phyloP scores from a whole-genome alignment of 2,797 vertebrate genomes.

The Dermochelys coriacea region DNA sequence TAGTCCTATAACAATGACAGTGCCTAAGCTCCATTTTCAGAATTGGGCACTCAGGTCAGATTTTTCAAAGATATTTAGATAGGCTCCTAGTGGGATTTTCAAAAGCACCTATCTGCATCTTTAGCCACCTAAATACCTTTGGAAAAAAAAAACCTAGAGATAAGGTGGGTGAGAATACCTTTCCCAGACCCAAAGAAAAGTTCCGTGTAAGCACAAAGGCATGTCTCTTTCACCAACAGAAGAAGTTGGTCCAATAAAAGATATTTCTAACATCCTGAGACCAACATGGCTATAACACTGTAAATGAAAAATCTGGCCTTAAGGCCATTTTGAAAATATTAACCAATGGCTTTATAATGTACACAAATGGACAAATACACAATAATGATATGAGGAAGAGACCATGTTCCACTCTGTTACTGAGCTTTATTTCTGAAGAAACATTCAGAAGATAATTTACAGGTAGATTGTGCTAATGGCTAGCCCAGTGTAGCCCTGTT shows the following conservation, averaged over 20 bases:
- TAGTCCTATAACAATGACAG: not conserved
- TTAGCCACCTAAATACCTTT: not conserved
- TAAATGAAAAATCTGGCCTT: not conserved
- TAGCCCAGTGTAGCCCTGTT: not conserved
- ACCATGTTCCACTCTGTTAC: not conserved
- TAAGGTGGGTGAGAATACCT: too few species aligned
- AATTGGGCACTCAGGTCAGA: not conserved
- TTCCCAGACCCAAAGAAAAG: too few species aligned
- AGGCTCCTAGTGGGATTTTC: too few species aligned
- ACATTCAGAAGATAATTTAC: not conserved
- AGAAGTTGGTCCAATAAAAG: too few species aligned
- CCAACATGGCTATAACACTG: too few species aligned
- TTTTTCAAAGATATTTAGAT: not conserved
- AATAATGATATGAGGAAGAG: not conserved
- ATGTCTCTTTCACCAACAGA: too few species aligned
- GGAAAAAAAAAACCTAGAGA: not conserved
- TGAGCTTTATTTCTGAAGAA: not conserved
- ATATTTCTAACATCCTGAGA: too few species aligned
- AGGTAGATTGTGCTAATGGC: not conserved
- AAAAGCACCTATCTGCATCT: not conserved
- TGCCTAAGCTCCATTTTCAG: not conserved
- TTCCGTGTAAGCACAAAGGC: too few species aligned
- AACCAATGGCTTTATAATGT: not conserved
- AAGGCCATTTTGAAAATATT: not conserved
- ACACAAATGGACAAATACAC: not conserved